Conservation (phyloP, 1,140 invertebrate species). For the Mactra quadrangularis region DNA sequence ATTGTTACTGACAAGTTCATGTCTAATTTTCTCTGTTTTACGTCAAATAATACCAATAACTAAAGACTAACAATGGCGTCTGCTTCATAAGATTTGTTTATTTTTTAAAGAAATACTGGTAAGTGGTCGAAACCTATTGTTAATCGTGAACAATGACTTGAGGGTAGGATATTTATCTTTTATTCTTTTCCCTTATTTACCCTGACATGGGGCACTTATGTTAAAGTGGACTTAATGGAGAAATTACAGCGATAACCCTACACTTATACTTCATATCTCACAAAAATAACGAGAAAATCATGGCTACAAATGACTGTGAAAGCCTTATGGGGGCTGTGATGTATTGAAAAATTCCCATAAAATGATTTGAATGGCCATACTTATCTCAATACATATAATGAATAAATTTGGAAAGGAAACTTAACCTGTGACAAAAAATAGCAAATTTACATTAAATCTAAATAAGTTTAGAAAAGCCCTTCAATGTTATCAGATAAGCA, state of each 20-base stretch:
- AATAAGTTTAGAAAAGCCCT: too few species aligned
- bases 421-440: too few species aligned
- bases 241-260: slow-evolving; percentile 14
- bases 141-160: background rate
- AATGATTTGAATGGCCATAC: too few species aligned
- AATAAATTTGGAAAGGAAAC: too few species aligned
- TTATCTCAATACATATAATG: too few species aligned
- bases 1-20: slow-evolving; percentile 13
- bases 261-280: too few species aligned
- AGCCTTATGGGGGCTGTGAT: too few species aligned
- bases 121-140: background rate
- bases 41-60: slow-evolving; percentile 21
- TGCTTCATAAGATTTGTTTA: slow-evolving; percentile 21
- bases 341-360: too few species aligned
- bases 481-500: too few species aligned
- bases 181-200: slow-evolving; percentile 13
- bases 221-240: background rate
- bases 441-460: too few species aligned
- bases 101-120: slow-evolving; percentile 18
- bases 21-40: slow-evolving; percentile 16
- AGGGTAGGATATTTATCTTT: slow-evolving; percentile 7
- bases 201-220: background rate
- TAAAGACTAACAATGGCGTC: background rate
- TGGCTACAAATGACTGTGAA: too few species aligned
- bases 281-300: too few species aligned